phyloP scores from a whole-genome alignment of 2,113 vertebrate species.

The Cochlearius cochlearius region DNA sequence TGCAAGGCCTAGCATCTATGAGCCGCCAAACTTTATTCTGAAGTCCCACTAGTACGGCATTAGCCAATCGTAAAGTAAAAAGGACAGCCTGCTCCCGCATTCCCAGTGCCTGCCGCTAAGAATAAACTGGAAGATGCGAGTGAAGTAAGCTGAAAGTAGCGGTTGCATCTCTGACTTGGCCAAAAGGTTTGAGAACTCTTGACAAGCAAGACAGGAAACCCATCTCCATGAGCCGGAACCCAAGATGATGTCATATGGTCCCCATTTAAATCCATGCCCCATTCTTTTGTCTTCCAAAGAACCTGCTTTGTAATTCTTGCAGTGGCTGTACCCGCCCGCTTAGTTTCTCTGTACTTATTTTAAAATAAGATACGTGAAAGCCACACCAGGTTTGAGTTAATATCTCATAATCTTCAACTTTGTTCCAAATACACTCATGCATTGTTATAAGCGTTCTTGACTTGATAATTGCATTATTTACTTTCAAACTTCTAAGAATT shows the following conservation, averaged over 20 bases:
- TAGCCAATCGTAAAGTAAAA: not conserved
- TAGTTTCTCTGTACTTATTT: not conserved
- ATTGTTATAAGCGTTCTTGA: not conserved
- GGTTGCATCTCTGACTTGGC: not conserved
- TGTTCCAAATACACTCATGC: not conserved
- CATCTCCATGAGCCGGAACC: not conserved
- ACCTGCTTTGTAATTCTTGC: not conserved
- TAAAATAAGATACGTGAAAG: not conserved
- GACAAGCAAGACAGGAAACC: not conserved
- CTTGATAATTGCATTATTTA: not conserved
- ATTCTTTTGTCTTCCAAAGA: not conserved
- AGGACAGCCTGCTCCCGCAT: not conserved
- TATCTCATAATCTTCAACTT: not conserved
- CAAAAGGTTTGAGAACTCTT: not conserved
- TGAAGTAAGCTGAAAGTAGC: not conserved
- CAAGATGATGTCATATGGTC: not conserved
- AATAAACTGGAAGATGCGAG: not conserved
- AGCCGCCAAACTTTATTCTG: not conserved
- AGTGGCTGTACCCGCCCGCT: not conserved
- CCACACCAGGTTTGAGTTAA: not conserved
- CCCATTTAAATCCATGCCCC: not conserved
- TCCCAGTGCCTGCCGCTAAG: not conserved
- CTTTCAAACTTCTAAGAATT: not conserved
- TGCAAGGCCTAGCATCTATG: not conserved
- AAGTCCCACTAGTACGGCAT: rapidly evolving